Conservation (phyloP, 2,888 invertebrate genomes). For the Troides aeacus region DNA sequence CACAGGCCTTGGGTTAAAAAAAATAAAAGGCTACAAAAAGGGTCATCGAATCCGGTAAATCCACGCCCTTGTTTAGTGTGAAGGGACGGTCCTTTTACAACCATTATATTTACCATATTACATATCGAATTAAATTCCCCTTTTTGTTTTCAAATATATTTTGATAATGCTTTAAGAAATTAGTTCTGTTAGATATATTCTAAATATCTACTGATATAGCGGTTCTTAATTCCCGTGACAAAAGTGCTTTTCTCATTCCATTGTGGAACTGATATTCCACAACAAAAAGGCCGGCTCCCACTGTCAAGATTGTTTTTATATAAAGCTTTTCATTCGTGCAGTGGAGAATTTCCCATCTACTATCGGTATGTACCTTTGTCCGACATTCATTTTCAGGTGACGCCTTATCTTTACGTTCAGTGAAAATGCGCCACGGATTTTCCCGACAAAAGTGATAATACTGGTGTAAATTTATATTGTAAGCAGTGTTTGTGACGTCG, state of each 20-base stretch:
- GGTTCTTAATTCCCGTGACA: not conserved
- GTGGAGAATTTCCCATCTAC: conserved; percentile 19
- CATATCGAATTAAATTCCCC: no score
- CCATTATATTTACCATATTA: not conserved
- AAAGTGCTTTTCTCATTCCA: not conserved
- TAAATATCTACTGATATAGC: no score
- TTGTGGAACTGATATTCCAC: conserved; percentile 9
- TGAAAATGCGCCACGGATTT: conserved; percentile 7
- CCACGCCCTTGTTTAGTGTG: no score
- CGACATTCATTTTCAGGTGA: conserved; percentile 28
- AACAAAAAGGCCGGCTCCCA: conserved; percentile 18
- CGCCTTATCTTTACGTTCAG: conserved; percentile 32
- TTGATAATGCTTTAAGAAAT: no score
- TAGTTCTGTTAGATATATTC: no score
- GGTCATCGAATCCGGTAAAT: no score
- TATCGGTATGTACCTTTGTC: conserved; percentile 29
- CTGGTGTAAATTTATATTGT: no score
- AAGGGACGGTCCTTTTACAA: no score
- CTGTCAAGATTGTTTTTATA: conserved; percentile 26
- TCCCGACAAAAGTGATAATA: conserved; percentile 21
- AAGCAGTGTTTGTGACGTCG: no score
- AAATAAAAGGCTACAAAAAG: no score
- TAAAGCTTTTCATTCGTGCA: conserved; percentile 16
- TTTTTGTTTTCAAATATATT: no score
- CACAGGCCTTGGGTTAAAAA: no score